Evolutionary conservation across 2,888 invertebrate genomes (phyloP), one percentile per base, ranked within the genome.

Genomic region (Dicyrtoma fusca): DNA sequence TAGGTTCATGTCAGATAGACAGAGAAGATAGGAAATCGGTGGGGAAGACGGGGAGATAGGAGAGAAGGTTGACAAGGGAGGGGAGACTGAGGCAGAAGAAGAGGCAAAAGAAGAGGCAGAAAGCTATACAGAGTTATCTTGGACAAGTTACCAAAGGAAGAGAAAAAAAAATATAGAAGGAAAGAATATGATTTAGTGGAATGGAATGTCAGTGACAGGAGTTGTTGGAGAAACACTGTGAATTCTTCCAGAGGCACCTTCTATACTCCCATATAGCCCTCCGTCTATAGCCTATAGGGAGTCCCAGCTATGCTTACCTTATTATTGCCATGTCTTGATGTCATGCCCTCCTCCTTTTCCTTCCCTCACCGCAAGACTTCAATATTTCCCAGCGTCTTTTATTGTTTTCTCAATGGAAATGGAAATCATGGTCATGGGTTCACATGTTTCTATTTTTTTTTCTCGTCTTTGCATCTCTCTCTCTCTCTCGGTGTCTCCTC

Each of bases 1-100:
- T 34, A 34, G 34, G 34, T 34, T 34, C 34, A 34, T 34, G 34
- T 34, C 34, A 34, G 34, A 34, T 34, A 34, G 34, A 34, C 34
- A 34, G 34, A 34, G 34, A 34, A 34, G 34, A 34, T 34, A 34
- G 34, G 34, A 34, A 34, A 34, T 34, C 34, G 34, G 3, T 5
- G 42, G 11, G 49, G 19, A 19, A 49, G 49, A 19, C 49, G 19
- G 49, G 19, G 11, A 3, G 19, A 49, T 26, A 17, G 47, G 86
- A 78, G 88, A 88, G 75, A 86, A 86, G 79, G 86, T 87, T 25
- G 59, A 13, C 11, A 34, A 59, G n/a, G n/a, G 6, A 11, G 21
- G 4, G 4, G 21, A 55, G 21, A 44, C 13, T 49, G 5, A 19
- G 17, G 49, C 3, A 8, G 13, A 14, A 49, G 49, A 49, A 49